Conservation (phyloP, 2,113 vertebrate genomes). For the Lycocorax pyrrhopterus region DNA sequence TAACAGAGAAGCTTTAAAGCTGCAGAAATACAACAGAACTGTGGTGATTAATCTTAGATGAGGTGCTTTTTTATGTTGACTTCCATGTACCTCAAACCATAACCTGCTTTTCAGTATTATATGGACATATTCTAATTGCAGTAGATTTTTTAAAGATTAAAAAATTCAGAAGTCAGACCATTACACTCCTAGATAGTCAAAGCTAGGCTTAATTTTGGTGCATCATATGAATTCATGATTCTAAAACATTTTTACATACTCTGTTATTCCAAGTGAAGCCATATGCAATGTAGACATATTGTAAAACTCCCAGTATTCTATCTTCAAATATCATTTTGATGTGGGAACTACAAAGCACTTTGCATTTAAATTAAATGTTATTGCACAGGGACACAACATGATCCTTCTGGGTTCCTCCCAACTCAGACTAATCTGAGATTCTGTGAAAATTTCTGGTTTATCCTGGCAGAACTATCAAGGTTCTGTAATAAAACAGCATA, state of each 20-base stretch:
- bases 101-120: background rate
- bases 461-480: background rate
- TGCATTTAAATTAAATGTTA: background rate
- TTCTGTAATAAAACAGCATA: background rate
- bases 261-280: background rate
- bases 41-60: background rate
- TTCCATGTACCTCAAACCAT: background rate
- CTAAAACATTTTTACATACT: background rate
- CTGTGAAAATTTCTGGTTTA: background rate
- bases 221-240: background rate
- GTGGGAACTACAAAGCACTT: background rate
- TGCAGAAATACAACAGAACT: background rate
- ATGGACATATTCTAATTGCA: background rate
- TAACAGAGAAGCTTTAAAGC: background rate
- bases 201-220: background rate
- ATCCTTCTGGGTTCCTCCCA: background rate
- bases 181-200: background rate
- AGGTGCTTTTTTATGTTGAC: background rate
- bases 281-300: background rate
- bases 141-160: background rate
- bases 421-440: background rate
- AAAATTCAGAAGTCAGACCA: background rate
- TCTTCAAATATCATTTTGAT: background rate
- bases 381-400: background rate
- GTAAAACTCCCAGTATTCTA: background rate